These are phyloP conservation scores for Crypturellus undulatus DNA, from an alignment of 2,113 vertebrate species.

Conservation along the genomic window DNA sequence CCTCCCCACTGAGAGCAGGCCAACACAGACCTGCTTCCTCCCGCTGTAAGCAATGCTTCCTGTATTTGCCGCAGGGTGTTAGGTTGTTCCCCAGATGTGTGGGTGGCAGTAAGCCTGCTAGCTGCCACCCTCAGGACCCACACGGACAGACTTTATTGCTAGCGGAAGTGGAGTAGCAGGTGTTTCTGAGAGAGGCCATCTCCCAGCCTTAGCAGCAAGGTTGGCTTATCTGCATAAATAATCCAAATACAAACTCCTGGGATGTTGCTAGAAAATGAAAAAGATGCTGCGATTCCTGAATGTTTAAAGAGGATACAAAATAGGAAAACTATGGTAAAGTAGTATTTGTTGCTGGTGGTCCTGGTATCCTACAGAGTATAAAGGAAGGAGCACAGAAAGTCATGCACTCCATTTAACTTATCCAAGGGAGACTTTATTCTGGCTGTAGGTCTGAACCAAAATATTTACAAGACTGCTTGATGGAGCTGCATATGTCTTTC, in stretches of 20 bases:
- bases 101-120: background rate
- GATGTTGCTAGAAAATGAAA: background rate
- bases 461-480: background rate
- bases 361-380: background rate
- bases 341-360: background rate
- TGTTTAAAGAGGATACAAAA: background rate
- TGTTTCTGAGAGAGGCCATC: background rate
- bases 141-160: background rate
- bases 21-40: background rate
- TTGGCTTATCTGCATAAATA: background rate
- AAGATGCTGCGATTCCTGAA: background rate
- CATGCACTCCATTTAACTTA: background rate
- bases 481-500: background rate
- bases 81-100: background rate
- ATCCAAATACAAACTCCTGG: background rate
- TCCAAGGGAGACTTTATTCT: background rate
- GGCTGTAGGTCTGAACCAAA: background rate
- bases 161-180: background rate
- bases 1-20: rapidly evolving
- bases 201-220: background rate
- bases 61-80: background rate
- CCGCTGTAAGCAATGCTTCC: background rate
- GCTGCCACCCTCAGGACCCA: background rate
- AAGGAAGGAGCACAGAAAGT: background rate
- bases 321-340: background rate